Conservation (phyloP, 2,888 invertebrate genomes). For the Polydrusus cervinus region DNA sequence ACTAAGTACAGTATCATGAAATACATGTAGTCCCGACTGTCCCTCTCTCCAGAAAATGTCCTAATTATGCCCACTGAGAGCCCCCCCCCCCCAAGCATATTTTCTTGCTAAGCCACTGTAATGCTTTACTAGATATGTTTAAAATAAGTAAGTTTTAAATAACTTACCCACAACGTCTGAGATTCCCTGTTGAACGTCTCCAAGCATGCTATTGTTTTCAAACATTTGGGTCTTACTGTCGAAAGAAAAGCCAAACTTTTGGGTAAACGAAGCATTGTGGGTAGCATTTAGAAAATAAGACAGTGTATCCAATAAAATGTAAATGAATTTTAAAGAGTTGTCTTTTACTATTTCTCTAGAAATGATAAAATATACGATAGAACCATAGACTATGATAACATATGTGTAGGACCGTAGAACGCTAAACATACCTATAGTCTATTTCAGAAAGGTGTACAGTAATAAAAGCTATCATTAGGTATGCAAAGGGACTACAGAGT, state of each 20-base stretch:
- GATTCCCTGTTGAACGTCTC: slow-evolving; percentile 19
- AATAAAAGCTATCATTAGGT: too few relatives aligned
- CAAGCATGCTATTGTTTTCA: slow-evolving; percentile 18
- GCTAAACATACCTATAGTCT: too few relatives aligned
- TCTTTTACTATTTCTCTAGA: slow-evolving; percentile 16
- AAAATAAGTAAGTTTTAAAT: too few relatives aligned
- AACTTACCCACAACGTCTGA: slow-evolving; percentile 22
- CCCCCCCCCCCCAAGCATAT: too few relatives aligned
- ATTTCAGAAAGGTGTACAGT: too few relatives aligned
- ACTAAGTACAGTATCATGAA: too few relatives aligned
- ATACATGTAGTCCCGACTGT: too few relatives aligned
- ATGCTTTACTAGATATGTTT: too few relatives aligned
- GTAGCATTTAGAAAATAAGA: slow-evolving; percentile 22
- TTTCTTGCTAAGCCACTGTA: too few relatives aligned
- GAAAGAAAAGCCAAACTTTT: neutral
- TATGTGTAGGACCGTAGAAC: neutral
- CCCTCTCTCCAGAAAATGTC: too few relatives aligned
- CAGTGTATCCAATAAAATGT: slow-evolving; percentile 5
- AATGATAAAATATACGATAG: neutral
- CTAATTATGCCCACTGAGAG: too few relatives aligned
- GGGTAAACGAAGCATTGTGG: neutral
- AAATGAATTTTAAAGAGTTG: slow-evolving; percentile 12
- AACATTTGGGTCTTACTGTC: neutral
- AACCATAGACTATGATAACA: neutral
- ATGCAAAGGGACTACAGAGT: too few relatives aligned